Base-by-base conservation (phyloP, 2,888 invertebrate species). In the Lasioglossum oenotherae region DNA sequence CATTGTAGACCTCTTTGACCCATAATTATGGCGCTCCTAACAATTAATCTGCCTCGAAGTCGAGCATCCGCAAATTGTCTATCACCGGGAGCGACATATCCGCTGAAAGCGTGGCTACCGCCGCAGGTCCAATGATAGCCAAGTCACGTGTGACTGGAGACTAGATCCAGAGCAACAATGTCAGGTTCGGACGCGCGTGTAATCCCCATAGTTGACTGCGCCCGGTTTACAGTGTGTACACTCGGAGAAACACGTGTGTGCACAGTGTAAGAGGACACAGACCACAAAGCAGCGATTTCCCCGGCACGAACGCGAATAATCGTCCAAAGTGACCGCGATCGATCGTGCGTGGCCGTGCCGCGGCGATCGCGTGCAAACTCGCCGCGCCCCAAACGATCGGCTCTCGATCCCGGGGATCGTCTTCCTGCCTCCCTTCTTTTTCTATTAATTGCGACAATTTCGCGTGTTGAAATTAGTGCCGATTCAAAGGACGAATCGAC, bases 221-320 rank as follows among this genome's bases (percentile, higher is more conserved):
- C 77, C 69, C 71, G 69, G 46, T 41, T 71, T 57, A 81, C 69
- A 75, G 81, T 87, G 81, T 79, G 77, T 76, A 84, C 60, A 57
- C 44, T 31, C 69, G 46, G 69, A 16, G 87, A 75, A 46, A 85
- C 79, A 67, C 80, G 78, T 67, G 64, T 80, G 75, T 74, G 79
- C 81, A 87, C 69, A 67, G 64, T 44, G 74, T 60, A 81, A 81
- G 82, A 81, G 84, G 35, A 79, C 80, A 79, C 77, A 78, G 67
- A 78, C 80, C 89, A 89, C 84, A 88, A 84, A 89, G 89, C 81
- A 82, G 87, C 85, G 78, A 82, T 88, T 82, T 80, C 82, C 53
- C 69, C 69, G 80, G 64, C 85, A 76, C 72, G 69, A 49, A 60
- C 73, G 79, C 64, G 78, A 81, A 84, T 90, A 86, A 89, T 90